Evolutionary conservation across 2,113 vertebrate species (phyloP).

Genomic region (Chlamydotis undulata): DNA sequence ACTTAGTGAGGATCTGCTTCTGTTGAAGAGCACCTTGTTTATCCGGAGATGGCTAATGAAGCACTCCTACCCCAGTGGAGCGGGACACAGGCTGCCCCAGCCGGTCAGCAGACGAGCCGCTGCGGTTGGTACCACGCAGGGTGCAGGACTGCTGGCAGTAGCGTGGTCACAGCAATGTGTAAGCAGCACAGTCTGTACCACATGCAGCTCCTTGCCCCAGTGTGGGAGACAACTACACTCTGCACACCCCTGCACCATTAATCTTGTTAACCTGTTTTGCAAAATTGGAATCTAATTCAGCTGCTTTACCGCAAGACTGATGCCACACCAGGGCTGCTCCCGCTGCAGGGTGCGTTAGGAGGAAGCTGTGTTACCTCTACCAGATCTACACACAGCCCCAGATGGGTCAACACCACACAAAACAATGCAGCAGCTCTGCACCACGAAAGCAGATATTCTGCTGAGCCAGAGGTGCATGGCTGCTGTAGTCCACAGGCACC

Average conservation of each 20-base stretch:
- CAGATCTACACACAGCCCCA: neutral
- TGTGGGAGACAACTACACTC: neutral
- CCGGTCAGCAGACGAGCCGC: too few species aligned
- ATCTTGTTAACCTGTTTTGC: neutral
- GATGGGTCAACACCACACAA: neutral
- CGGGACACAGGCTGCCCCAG: neutral
- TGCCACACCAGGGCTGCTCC: neutral
- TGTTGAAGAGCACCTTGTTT: neutral
- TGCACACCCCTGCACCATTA: accelerated
- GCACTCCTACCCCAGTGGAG: neutral
- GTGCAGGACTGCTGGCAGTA: neutral
- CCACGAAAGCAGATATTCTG: accelerated
- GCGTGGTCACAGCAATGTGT: accelerated
- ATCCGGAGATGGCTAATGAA: accelerated
- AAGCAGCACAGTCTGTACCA: neutral
- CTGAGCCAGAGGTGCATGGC: neutral
- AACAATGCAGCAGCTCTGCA: neutral
- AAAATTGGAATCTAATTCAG: neutral
- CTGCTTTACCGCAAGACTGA: neutral
- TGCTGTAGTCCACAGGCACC: neutral
- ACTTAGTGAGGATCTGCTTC: neutral
- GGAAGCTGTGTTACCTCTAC: neutral
- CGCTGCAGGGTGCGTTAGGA: accelerated
- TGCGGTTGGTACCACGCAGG: neutral
- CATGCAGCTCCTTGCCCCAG: accelerated